phyloP scores from a whole-genome alignment of 1,140 invertebrate genomes.

The Acromyrmex echinatior region DNA sequence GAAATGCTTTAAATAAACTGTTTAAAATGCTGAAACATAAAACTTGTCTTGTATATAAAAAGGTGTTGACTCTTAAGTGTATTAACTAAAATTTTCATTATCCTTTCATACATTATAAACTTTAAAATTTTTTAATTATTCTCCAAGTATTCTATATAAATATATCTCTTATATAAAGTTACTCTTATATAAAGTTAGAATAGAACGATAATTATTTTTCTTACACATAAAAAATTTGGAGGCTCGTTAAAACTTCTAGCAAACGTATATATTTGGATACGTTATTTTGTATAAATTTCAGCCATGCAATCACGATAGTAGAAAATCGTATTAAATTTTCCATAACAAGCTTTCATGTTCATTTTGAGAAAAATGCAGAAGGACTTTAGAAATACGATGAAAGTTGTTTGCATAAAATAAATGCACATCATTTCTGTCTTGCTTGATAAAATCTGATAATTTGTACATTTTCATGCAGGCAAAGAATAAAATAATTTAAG shows the following conservation, averaged over 20 bases:
- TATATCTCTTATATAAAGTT: not conserved
- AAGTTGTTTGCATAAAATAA: slow-evolving; percentile 7
- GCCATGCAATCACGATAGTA: not conserved
- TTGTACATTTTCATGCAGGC: not conserved
- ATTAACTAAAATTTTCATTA: slow-evolving; percentile 13
- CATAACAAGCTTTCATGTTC: slow-evolving; percentile 4
- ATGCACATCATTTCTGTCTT: not conserved
- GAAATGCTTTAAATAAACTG: not conserved
- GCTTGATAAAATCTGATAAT: not conserved
- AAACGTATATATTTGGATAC: not conserved
- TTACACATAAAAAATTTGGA: not conserved
- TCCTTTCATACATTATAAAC: not conserved
- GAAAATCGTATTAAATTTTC: slow-evolving; percentile 8
- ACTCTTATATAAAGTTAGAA: not conserved
- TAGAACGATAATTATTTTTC: not conserved
- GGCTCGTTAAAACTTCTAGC: not conserved
- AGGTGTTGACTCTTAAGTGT: not conserved
- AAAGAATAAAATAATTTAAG: not conserved
- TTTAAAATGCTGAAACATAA: slow-evolving; percentile 17
- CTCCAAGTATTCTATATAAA: not conserved
- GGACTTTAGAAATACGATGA: not conserved
- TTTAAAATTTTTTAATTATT: not conserved
- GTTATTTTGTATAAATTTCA: not conserved
- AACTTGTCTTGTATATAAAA: not conserved
- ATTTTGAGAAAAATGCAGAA: not conserved